Conservation (phyloP, 2,888 invertebrate genomes). For the Caenorhabditis panamensis region DNA sequence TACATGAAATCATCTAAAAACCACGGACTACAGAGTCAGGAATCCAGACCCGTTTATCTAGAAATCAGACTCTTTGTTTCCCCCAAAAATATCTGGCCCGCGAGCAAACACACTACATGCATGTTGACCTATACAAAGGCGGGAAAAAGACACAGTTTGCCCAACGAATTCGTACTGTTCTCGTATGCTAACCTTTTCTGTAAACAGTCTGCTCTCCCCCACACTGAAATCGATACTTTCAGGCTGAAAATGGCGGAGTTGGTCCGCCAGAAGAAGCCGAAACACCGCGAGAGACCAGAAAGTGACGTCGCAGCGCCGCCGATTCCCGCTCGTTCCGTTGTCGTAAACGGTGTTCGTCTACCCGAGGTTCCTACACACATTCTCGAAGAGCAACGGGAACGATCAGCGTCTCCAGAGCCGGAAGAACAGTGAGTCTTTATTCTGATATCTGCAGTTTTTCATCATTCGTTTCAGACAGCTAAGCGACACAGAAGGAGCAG, state of each 20-base stretch:
- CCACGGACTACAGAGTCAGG: too few species aligned
- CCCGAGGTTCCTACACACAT: slow-evolving; percentile 54
- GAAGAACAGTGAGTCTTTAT: slow-evolving; percentile 51
- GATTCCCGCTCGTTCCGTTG: slow-evolving; percentile 39
- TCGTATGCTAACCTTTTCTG: slow-evolving; percentile 2
- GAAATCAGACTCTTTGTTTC: slow-evolving; percentile 38
- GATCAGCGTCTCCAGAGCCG: slow-evolving; percentile 58
- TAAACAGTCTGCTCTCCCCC: background rate
- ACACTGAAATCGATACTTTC: slow-evolving; percentile 11
- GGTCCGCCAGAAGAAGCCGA: slow-evolving; percentile 55
- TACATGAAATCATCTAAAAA: too few species aligned
- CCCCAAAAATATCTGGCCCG: slow-evolving; percentile 13
- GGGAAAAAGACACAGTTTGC: background rate
- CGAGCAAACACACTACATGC: background rate
- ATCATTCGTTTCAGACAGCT: slow-evolving; percentile 29
- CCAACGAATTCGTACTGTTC: background rate
- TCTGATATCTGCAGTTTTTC: background rate
- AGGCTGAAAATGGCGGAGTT: slow-evolving; percentile 57
- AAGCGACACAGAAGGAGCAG: slow-evolving; percentile 30
- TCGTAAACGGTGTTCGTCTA: slow-evolving; percentile 52
- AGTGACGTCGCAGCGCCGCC: slow-evolving; percentile 18
- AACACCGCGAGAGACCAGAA: slow-evolving; percentile 35
- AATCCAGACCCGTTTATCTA: too few species aligned
- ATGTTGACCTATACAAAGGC: slow-evolving; percentile 10
- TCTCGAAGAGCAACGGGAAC: slow-evolving; percentile 18